Evolutionary conservation across 2,797 vertebrate genomes (phyloP).

Genomic region (Pipistrellus kuhlii): DNA sequence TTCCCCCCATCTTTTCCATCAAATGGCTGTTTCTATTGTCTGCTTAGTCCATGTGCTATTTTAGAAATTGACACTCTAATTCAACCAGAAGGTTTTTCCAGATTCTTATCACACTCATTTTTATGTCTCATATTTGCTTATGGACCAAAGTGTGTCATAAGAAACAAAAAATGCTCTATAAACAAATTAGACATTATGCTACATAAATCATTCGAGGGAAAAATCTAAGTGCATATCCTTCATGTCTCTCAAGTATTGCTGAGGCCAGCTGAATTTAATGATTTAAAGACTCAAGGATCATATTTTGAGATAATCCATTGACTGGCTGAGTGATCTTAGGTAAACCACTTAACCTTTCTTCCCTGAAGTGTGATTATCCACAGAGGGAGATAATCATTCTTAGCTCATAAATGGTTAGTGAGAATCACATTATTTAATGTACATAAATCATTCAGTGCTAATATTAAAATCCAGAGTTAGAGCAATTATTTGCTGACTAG

Average conservation of each 20-base stretch:
- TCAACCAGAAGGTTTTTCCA: neutral
- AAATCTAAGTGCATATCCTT: neutral
- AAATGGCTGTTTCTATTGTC: neutral
- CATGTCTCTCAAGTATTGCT: constrained; percentile 52
- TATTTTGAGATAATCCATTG: constrained; percentile 78
- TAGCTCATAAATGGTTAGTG: constrained; percentile 67
- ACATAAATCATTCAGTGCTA: constrained; percentile 77
- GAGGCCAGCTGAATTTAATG: constrained; percentile 56
- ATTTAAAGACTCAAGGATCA: constrained; percentile 68
- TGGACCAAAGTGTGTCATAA: neutral
- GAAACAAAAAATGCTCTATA: neutral
- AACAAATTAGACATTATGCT: constrained; percentile 50
- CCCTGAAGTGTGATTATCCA: constrained; percentile 66
- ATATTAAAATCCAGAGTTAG: constrained; percentile 77
- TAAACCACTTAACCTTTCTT: constrained; percentile 77
- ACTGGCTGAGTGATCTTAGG: constrained; percentile 68
- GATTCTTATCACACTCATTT: constrained; percentile 2
- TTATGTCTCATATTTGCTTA: constrained; percentile 47
- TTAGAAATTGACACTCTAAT: constrained; percentile 35
- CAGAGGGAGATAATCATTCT: constrained; percentile 71
- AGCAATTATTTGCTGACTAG: constrained; percentile 80
- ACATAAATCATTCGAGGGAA: constrained; percentile 45
- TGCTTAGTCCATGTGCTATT: neutral
- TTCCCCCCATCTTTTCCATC: neutral
- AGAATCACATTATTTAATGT: constrained; percentile 79